phyloP scores from a whole-genome alignment of 2,113 vertebrate genomes.

The Daboia siamensis region DNA sequence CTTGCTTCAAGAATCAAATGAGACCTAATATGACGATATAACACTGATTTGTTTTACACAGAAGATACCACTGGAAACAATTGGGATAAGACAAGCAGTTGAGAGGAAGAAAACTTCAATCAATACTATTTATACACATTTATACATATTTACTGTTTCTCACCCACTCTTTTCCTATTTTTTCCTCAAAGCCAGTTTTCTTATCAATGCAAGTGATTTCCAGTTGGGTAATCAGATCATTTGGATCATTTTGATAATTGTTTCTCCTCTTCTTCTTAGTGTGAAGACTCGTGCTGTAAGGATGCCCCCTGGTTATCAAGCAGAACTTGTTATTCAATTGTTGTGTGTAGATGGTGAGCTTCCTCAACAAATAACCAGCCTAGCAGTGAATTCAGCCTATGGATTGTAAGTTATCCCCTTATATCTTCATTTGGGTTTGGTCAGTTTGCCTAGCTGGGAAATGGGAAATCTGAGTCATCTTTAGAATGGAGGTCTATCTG shows the following conservation, averaged over 20 bases:
- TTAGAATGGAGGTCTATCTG: not conserved
- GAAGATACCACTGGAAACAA: not conserved
- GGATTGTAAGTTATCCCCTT: slow-evolving; percentile 86
- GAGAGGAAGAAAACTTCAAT: not conserved
- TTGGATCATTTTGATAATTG: slow-evolving; percentile 16
- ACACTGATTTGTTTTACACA: not conserved
- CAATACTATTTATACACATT: not conserved
- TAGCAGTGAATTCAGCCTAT: slow-evolving; percentile 94
- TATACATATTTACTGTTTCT: not conserved
- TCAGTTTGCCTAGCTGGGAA: not conserved
- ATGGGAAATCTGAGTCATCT: not conserved
- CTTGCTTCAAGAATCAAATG: not conserved
- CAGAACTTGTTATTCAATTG: slow-evolving; percentile 90
- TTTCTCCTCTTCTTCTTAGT: slow-evolving; percentile 59
- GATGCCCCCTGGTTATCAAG: slow-evolving; percentile 94
- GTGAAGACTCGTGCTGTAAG: slow-evolving; percentile 86
- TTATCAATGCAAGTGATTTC: not conserved
- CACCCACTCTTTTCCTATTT: too few relatives aligned
- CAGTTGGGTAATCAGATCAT: not conserved
- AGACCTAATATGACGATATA: not conserved
- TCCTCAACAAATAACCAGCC: slow-evolving; percentile 92
- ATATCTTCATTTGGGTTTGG: not conserved
- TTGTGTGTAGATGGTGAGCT: slow-evolving; percentile 92
- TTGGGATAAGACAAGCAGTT: not conserved
- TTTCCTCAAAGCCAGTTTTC: not conserved